Evolutionary conservation across 2,797 vertebrate genomes (phyloP), one percentile per base, ranked within the genome.

Genomic region (Garrulus glandarius): DNA sequence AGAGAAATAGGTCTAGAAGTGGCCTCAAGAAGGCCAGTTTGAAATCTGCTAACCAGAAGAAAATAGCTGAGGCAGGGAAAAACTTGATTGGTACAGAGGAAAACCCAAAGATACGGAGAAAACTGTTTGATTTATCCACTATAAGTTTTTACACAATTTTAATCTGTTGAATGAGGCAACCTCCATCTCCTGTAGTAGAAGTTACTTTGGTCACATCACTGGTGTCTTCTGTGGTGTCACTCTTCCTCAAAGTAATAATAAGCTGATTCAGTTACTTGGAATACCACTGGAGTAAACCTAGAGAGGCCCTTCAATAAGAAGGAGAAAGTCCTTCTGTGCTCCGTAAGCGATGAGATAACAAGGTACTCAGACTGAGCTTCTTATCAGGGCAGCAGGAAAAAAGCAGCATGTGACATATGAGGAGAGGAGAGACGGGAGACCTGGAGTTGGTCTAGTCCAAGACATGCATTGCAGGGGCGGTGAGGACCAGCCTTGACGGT

Each of bases 381-480:
- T 86, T 52, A 24, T 27, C 43, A n/a, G 32, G 27, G 70, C 37
- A 84, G 60, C 32, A 82, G 53, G n/a, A 56, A 52, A 71, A 52
- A 56, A 57, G 14, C 55, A 37, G 46, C 4, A 16, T 30, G 46
- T 30, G 36, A 29, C 50, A 56, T 7, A 18, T 36, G 46, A 72
- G 64, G 52, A 65, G 39, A 64, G 27, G 36, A 81, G 55, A 52
- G 71, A 44, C 1, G 13, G 18, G 17, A 27, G 19, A 77, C 15
- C 4, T 59, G 68, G 24, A 68, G n/a, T 1, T 53, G 41, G 15
- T 59, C 36, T 59, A 37, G 55, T 36, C 52, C 32, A 22, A 57
- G 47, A 63, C 19, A 3, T 0, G 1, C 0, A 0, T 57, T 75
- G 46, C 39, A 32, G 50, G 4, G 17, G 32, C 10, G 4, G 17